Conservation (phyloP, 2,888 invertebrate genomes). For the Salticus scenicus region DNA sequence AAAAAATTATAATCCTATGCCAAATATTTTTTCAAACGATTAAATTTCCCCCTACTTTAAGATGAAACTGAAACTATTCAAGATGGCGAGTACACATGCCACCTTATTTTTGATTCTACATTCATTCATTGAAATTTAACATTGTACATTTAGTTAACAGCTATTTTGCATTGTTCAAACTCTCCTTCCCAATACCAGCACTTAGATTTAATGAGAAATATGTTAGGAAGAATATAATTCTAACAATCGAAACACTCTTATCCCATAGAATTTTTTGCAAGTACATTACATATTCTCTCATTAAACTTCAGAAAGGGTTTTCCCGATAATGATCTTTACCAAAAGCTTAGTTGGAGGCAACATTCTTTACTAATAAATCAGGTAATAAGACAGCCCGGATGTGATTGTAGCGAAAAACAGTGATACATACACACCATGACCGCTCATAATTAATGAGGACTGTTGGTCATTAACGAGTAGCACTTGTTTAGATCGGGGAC, state of each 20-base stretch:
- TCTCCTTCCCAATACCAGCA: no score
- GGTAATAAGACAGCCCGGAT: conserved; percentile 20
- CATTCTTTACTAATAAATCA: conserved; percentile 55
- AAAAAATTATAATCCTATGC: no score
- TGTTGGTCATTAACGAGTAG: conserved; percentile 61
- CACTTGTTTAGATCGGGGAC: conserved; percentile 50
- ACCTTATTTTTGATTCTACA: no score
- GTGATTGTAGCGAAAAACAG: conserved; percentile 51
- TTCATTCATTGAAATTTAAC: background rate
- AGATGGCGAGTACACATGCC: no score
- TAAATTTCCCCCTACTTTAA: no score
- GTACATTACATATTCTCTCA: conserved; percentile 60
- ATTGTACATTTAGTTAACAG: background rate
- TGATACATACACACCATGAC: conserved; percentile 55
- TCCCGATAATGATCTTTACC: conserved; percentile 30
- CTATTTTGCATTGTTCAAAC: background rate
- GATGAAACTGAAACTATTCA: no score
- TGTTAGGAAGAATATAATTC: background rate
- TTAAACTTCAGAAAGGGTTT: conserved; percentile 34
- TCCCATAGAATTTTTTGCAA: background rate
- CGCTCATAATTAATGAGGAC: conserved; percentile 67
- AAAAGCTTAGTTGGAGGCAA: conserved; percentile 25
- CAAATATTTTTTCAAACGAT: no score
- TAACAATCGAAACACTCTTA: background rate
- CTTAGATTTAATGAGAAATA: background rate